phyloP scores from a whole-genome alignment of 2,888 invertebrate species.

The Elmis aenea region DNA sequence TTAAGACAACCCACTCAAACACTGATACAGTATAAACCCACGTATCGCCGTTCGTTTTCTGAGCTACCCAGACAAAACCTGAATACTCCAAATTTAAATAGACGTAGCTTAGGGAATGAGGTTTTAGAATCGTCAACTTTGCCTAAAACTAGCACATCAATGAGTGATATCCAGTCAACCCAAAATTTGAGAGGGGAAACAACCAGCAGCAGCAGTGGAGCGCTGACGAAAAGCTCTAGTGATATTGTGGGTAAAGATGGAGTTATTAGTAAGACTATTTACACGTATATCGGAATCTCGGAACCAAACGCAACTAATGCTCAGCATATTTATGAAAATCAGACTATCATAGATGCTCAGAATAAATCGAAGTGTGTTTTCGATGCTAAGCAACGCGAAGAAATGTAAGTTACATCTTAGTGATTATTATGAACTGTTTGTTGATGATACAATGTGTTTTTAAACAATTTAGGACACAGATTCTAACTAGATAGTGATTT shows the following conservation, averaged over 20 bases:
- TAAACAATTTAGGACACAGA: no score
- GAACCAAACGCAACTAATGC: slow-evolving; percentile 32
- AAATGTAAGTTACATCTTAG: slow-evolving; percentile 36
- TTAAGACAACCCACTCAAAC: slow-evolving; percentile 33
- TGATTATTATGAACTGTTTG: neutral
- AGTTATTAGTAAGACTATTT: slow-evolving; percentile 33
- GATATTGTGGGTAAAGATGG: slow-evolving; percentile 30
- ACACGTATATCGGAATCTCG: slow-evolving; percentile 44
- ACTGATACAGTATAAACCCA: slow-evolving; percentile 39
- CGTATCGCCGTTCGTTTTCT: slow-evolving; percentile 49
- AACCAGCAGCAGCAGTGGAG: slow-evolving; percentile 27
- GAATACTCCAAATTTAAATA: slow-evolving; percentile 36
- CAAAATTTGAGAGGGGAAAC: slow-evolving; percentile 27
- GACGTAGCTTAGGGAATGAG: slow-evolving; percentile 42
- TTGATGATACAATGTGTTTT: no score
- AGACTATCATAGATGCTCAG: slow-evolving; percentile 38
- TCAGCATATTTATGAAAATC: slow-evolving; percentile 43
- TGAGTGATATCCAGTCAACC: slow-evolving; percentile 43
- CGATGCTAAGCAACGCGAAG: slow-evolving; percentile 37
- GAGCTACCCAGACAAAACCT: slow-evolving; percentile 39
- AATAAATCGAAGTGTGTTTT: slow-evolving; percentile 32
- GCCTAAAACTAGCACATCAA: slow-evolving; percentile 44
- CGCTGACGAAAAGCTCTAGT: slow-evolving; percentile 37
- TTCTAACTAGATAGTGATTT: no score
- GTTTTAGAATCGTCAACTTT: slow-evolving; percentile 33